phyloP scores from a whole-genome alignment of 2,888 invertebrate species.

The Lamellibrachia satsuma region DNA sequence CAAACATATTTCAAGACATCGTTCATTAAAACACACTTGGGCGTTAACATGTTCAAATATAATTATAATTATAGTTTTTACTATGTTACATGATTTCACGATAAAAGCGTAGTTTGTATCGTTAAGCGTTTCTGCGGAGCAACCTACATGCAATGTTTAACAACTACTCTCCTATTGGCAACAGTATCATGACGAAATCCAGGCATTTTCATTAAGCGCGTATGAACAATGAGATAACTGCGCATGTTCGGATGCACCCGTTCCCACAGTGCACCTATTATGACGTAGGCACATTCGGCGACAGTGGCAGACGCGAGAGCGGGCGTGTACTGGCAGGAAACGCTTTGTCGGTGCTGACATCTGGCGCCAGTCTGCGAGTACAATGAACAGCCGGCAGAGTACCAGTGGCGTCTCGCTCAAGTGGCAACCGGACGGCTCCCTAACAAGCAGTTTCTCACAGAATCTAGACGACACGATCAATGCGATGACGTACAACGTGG shows the following conservation, averaged over 20 bases:
- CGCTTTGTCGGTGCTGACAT: neutral
- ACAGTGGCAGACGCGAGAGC: neutral
- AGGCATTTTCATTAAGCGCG: neutral
- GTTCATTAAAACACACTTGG: too few species aligned
- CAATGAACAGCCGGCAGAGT: neutral
- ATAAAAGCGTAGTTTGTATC: too few species aligned
- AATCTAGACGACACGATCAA: neutral
- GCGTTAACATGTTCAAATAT: too few species aligned
- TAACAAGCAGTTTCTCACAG: neutral
- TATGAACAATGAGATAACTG: neutral
- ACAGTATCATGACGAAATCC: too few species aligned
- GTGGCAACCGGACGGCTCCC: neutral
- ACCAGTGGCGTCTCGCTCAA: neutral
- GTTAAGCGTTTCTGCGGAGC: too few species aligned
- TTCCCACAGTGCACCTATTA: conserved; percentile 1
- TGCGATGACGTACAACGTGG: neutral
- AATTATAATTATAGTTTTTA: too few species aligned
- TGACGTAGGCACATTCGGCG: neutral
- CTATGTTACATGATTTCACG: too few species aligned
- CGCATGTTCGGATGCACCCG: neutral
- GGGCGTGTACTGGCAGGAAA: neutral
- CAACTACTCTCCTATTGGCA: too few species aligned
- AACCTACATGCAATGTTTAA: too few species aligned
- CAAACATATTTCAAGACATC: too few species aligned
- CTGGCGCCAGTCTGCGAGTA: neutral